Percentiles rank a stretch among this genome's conserved stretches.
Conservation (phyloP, 2,888 invertebrate genomes). For the Dioctria rufipes region DNA sequence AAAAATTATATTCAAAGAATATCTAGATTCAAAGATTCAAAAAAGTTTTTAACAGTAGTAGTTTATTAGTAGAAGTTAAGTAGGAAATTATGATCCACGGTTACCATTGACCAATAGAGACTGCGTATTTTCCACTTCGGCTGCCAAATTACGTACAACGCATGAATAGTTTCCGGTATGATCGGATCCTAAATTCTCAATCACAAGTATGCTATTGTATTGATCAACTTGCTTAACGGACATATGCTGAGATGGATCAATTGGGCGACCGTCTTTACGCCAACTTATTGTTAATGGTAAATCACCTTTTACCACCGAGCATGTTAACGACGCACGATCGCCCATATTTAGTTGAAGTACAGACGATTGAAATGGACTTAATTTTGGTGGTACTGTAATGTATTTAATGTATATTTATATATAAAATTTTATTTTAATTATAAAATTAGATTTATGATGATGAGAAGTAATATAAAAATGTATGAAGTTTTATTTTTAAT, state of each 20-base stretch:
- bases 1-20: constrained; percentile 49
- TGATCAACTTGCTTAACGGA: constrained; percentile 82
- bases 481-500: no score
- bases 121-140: constrained; percentile 82
- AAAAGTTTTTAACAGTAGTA: constrained; percentile 39
- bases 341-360: constrained; percentile 81
- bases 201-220: constrained; percentile 84
- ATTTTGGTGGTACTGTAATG: constrained; percentile 80
- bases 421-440: constrained; percentile 19
- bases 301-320: constrained; percentile 84
- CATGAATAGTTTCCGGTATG: constrained; percentile 86
- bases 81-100: constrained; percentile 63
- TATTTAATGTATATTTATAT: constrained; percentile 39
- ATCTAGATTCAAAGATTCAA: constrained; percentile 45
- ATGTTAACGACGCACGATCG: constrained; percentile 81
- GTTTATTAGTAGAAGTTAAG: neutral
- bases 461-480: no score
- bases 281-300: constrained; percentile 82
- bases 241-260: constrained; percentile 77
- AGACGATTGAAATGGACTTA: constrained; percentile 80
- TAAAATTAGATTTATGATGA: no score
- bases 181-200: constrained; percentile 82
- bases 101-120: constrained; percentile 86
- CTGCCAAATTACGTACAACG: constrained; percentile 81
- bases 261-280: constrained; percentile 81